Conservation (phyloP, 2,113 vertebrate genomes). For the Anhinga anhinga region DNA sequence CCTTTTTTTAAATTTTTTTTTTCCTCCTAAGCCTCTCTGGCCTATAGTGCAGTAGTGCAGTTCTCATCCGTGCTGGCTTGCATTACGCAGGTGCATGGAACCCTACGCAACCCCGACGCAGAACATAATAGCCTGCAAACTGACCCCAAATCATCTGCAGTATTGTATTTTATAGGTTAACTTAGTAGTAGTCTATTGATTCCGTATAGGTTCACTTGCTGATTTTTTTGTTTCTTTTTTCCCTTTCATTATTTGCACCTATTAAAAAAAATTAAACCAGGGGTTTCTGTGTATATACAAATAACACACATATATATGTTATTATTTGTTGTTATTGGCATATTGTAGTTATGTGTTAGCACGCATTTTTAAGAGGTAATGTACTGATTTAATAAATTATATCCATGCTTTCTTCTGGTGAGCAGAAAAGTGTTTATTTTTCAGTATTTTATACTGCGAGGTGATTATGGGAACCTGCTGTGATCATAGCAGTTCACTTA, state of each 20-base stretch:
- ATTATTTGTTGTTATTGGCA: neutral
- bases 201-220: neutral
- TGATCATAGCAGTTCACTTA: neutral
- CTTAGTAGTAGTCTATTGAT: neutral
- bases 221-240: neutral
- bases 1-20: neutral
- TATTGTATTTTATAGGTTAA: neutral
- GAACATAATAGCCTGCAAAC: neutral
- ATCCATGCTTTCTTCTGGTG: neutral
- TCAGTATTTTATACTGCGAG: neutral
- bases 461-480: slow-evolving; percentile 41
- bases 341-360: neutral
- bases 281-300: neutral
- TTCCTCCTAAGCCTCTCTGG: neutral
- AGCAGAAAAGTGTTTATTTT: slow-evolving; percentile 25
- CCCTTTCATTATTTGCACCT: neutral
- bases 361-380: neutral
- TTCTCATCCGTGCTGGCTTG: neutral
- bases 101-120: neutral
- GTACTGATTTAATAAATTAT: neutral
- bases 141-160: neutral
- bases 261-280: neutral
- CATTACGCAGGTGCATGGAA: neutral
- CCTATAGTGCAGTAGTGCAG: neutral
- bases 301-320: neutral